These are phyloP conservation scores for Sparus aurata DNA, from an alignment of 2,797 vertebrate species.

Conservation along the genomic window DNA sequence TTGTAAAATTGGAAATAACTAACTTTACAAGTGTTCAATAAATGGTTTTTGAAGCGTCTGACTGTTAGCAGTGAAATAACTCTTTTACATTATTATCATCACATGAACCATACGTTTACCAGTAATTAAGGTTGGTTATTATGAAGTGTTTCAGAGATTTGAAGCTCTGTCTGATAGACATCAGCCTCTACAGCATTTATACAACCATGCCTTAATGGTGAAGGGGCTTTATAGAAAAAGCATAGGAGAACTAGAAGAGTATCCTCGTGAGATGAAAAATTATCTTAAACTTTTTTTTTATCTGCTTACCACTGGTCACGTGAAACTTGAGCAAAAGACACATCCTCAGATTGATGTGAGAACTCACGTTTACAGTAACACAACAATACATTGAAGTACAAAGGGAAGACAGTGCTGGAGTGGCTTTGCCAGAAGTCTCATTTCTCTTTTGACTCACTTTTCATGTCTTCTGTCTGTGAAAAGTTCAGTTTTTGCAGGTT, in stretches of 20 bases:
- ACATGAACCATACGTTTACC: no score
- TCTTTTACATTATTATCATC: no score
- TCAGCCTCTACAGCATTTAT: not conserved
- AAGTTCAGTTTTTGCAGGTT: no score
- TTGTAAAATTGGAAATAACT: no score
- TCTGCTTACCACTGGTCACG: not conserved
- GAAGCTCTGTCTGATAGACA: no score
- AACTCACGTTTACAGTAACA: not conserved
- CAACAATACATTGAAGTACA: not conserved
- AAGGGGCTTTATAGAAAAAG: not conserved
- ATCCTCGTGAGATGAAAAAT: not conserved
- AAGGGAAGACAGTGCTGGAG: not conserved
- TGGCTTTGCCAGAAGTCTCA: not conserved
- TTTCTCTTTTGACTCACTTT: no score
- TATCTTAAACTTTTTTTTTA: not conserved
- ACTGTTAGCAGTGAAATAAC: no score
- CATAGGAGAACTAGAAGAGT: not conserved
- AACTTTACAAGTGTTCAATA: no score
- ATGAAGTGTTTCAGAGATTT: not conserved
- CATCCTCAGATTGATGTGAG: not conserved
- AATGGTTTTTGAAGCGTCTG: no score
- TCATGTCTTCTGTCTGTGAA: no score
- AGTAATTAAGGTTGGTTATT: no score
- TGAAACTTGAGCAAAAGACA: not conserved
- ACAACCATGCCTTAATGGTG: not conserved